These are phyloP conservation scores for Eudyptes chrysolophus DNA, from an alignment of 2,113 vertebrate species.

Conservation along the genomic window DNA sequence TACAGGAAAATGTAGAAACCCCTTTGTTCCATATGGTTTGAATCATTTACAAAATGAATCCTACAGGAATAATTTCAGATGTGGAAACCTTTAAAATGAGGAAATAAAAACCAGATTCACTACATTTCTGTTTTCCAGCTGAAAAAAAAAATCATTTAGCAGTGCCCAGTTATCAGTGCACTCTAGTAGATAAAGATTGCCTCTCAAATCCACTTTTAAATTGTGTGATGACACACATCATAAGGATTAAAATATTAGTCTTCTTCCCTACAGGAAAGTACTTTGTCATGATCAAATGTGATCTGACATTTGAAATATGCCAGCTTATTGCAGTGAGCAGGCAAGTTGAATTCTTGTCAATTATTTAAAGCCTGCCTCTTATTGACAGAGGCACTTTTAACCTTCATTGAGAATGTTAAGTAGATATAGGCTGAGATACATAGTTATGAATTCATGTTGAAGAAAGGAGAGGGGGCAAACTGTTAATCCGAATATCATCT, in stretches of 20 bases:
- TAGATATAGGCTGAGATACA: background rate
- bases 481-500: background rate
- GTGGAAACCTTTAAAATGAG: slow-evolving; percentile 61
- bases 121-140: slow-evolving; percentile 12
- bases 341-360: slow-evolving; percentile 2
- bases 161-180: background rate
- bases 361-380: background rate
- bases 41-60: slow-evolving; percentile 61
- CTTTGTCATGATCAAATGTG: slow-evolving; percentile 4
- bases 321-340: background rate
- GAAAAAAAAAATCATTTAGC: background rate
- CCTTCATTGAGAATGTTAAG: background rate
- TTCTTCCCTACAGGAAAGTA: slow-evolving; percentile 27
- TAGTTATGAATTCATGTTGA: background rate
- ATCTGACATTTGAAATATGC: slow-evolving; percentile 36
- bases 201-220: slow-evolving; percentile 1
- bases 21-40: slow-evolving; percentile 48
- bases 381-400: background rate
- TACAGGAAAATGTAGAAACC: slow-evolving; percentile 44
- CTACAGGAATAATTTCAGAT: slow-evolving; percentile 66
- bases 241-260: slow-evolving; percentile 46
- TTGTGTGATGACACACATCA: slow-evolving; percentile 39
- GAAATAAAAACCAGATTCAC: slow-evolving; percentile 64
- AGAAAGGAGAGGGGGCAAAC: background rate
- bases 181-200: background rate